Conservation (phyloP, 2,113 vertebrate species). For the Myotis brandtii region DNA sequence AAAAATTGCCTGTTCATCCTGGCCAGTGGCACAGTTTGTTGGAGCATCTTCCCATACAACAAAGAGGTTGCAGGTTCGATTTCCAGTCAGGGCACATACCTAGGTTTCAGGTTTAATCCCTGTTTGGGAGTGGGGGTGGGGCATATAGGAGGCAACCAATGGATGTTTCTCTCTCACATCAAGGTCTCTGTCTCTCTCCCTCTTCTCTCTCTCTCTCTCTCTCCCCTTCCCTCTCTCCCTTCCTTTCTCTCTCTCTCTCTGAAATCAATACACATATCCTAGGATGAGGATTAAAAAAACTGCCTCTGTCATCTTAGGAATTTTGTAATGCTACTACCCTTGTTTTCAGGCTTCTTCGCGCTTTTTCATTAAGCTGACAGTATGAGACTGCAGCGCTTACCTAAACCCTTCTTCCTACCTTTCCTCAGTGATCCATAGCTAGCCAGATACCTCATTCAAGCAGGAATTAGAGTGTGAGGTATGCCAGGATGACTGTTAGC, state of each 20-base stretch:
- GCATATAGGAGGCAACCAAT: background rate
- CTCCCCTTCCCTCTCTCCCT: too few species aligned
- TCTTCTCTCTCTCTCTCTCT: too few species aligned
- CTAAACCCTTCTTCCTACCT: background rate
- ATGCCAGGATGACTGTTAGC: background rate
- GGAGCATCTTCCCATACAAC: background rate
- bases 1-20: background rate
- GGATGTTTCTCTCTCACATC: background rate
- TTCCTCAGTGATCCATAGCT: background rate
- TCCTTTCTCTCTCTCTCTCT: too few species aligned
- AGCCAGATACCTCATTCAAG: background rate
- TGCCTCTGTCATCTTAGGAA: background rate
- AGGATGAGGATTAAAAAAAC: too few species aligned
- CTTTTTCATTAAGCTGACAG: background rate
- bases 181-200: too few species aligned
- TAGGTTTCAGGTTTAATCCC: background rate
- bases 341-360: background rate
- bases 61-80: background rate
- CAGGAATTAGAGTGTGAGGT: background rate
- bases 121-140: background rate
- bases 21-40: background rate
- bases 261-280: too few species aligned
- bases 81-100: background rate
- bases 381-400: background rate
- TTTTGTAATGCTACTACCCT: background rate